Percentiles rank a stretch among this genome's conserved stretches.
Evolutionary conservation across 1,140 invertebrate species (phyloP).

Genomic region (Nymphalis io): DNA sequence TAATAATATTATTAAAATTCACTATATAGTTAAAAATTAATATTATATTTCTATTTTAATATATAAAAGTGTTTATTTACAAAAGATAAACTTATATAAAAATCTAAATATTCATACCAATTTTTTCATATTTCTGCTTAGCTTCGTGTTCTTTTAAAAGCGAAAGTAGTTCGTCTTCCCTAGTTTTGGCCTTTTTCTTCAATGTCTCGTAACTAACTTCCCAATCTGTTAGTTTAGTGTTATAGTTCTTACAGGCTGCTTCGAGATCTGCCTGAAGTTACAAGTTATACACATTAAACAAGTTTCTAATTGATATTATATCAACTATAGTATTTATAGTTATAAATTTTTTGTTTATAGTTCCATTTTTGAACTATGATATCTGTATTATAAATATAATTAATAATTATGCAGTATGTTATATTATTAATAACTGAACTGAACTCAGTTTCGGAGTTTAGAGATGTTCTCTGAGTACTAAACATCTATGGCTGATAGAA

Average conservation of each 20-base stretch:
- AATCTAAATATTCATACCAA: slow-evolving; percentile 42
- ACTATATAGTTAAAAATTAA: too few species aligned
- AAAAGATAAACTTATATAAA: slow-evolving; percentile 15
- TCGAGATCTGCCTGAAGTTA: slow-evolving; percentile 54
- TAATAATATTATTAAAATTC: too few species aligned
- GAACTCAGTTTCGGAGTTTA: too few species aligned
- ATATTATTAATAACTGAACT: too few species aligned
- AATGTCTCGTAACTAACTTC: slow-evolving; percentile 69
- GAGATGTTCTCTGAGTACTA: too few species aligned
- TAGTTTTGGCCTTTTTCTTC: slow-evolving; percentile 59
- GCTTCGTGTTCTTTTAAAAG: slow-evolving; percentile 55
- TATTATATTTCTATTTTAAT: too few species aligned
- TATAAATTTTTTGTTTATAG: too few species aligned
- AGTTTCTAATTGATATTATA: neutral
- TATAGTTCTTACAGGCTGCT: slow-evolving; percentile 50
- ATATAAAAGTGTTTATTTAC: neutral
- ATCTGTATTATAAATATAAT: too few species aligned
- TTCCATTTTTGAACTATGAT: too few species aligned
- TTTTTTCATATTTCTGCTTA: slow-evolving; percentile 41
- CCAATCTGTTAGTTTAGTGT: slow-evolving; percentile 62
- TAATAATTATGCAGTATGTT: too few species aligned
- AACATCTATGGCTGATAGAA: too few species aligned
- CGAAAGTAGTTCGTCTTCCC: slow-evolving; percentile 67
- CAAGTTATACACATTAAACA: neutral
- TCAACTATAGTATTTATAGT: too few species aligned